phyloP scores from a whole-genome alignment of 2,113 vertebrate genomes.

The Sinocyclocheilus anshuiensis region DNA sequence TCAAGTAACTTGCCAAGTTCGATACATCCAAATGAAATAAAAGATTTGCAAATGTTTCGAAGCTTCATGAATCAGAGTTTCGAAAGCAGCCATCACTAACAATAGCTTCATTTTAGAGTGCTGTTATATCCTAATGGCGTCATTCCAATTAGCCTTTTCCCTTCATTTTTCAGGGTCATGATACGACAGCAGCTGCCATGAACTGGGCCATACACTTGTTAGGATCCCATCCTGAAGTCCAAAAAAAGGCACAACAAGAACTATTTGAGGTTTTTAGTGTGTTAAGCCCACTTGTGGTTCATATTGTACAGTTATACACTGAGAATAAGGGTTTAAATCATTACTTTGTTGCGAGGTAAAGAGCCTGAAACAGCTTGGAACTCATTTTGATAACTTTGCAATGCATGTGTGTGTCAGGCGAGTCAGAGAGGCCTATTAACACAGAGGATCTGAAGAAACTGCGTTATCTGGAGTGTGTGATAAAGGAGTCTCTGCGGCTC shows the following conservation, averaged over 20 bases:
- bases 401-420: conserved; percentile 69
- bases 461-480: conserved; percentile 88
- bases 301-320: neutral
- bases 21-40: no score
- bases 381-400: neutral
- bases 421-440: conserved; percentile 74
- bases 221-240: conserved; percentile 83
- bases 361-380: neutral
- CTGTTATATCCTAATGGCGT: no score
- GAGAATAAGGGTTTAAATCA: no score
- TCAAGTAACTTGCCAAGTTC: no score
- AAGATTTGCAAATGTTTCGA: no score
- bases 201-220: conserved; percentile 88
- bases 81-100: no score
- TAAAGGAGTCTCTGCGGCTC: conserved; percentile 89
- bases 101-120: no score
- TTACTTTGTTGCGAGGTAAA: neutral
- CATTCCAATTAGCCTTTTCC: neutral
- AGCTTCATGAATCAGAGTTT: no score
- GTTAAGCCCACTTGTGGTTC: conserved; percentile 21
- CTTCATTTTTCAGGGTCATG: conserved; percentile 82
- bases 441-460: conserved; percentile 87
- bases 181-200: conserved; percentile 89
- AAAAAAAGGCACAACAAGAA: conserved; percentile 84
- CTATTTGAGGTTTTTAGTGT: conserved; percentile 89